phyloP scores from a whole-genome alignment of 2,113 vertebrate species.

The Nannobrachium achirus region DNA sequence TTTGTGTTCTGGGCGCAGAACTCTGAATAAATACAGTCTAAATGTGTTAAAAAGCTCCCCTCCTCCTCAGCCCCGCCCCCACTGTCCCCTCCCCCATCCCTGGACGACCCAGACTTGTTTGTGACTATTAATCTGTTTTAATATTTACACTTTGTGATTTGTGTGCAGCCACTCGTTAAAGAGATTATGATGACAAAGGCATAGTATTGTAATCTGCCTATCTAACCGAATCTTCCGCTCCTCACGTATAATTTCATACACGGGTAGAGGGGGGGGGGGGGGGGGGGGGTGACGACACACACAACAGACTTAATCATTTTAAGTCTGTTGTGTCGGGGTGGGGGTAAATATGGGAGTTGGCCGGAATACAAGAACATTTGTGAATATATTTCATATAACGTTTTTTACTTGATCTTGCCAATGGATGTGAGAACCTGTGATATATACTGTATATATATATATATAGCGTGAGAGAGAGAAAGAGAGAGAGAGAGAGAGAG shows the following conservation, averaged over 20 bases:
- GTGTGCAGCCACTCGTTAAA: constrained; percentile 79
- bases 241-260: constrained; percentile 51
- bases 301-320: constrained; percentile 64
- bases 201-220: constrained; percentile 72
- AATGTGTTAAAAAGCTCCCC: constrained; percentile 67
- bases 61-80: constrained; percentile 59
- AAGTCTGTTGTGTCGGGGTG: constrained; percentile 67
- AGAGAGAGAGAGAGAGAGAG: too few species aligned
- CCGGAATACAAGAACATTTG: too few species aligned
- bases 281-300: too few species aligned
- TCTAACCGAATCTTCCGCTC: constrained; percentile 62
- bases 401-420: too few species aligned
- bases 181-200: constrained; percentile 80
- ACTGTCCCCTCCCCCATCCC: constrained; percentile 55
- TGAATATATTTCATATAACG: too few species aligned
- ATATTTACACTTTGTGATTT: constrained; percentile 81
- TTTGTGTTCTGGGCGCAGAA: constrained; percentile 70
- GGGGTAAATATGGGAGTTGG: too few species aligned
- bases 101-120: constrained; percentile 69
- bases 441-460: too few species aligned
- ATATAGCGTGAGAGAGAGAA: too few species aligned
- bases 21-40: constrained; percentile 74
- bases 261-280: constrained; percentile 7
- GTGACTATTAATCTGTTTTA: constrained; percentile 81
- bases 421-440: too few species aligned